Conservation (phyloP, 1,140 invertebrate genomes). For the Magallana gigas region DNA sequence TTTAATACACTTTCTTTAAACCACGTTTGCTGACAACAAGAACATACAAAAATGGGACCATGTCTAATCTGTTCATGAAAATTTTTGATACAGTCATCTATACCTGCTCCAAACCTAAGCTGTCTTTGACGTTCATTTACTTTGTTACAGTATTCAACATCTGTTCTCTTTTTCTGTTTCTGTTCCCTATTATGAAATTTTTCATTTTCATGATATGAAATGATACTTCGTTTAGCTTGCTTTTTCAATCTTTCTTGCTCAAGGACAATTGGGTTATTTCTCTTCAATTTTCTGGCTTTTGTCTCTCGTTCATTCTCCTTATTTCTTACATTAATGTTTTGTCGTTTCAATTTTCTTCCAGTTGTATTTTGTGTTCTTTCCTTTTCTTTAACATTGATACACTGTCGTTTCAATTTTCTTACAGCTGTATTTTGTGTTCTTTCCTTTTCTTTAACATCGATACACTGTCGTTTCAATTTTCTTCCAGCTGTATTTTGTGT, state of each 20-base stretch:
- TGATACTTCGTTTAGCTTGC: slow-evolving; percentile 27
- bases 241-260: slow-evolving; percentile 14
- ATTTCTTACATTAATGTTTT: no score
- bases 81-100: not conserved
- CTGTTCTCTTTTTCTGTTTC: not conserved
- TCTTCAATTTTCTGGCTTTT: slow-evolving; percentile 24
- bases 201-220: not conserved
- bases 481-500: no score
- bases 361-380: not conserved
- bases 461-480: no score
- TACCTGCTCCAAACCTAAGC: not conserved
- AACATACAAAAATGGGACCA: slow-evolving; percentile 45
- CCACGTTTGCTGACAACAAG: slow-evolving; percentile 43
- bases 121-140: slow-evolving; percentile 20
- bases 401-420: no score
- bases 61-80: slow-evolving; percentile 35
- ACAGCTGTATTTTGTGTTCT: no score
- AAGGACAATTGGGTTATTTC: not conserved
- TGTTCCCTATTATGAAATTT: not conserved
- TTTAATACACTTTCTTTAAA: slow-evolving; percentile 14
- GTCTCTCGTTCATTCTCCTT: not conserved
- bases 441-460: no score
- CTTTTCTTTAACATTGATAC: no score
- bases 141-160: not conserved
- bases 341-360: no score